Evolutionary conservation across 1,140 invertebrate genomes (phyloP).

Genomic region (Drosophila quadrilineata): DNA sequence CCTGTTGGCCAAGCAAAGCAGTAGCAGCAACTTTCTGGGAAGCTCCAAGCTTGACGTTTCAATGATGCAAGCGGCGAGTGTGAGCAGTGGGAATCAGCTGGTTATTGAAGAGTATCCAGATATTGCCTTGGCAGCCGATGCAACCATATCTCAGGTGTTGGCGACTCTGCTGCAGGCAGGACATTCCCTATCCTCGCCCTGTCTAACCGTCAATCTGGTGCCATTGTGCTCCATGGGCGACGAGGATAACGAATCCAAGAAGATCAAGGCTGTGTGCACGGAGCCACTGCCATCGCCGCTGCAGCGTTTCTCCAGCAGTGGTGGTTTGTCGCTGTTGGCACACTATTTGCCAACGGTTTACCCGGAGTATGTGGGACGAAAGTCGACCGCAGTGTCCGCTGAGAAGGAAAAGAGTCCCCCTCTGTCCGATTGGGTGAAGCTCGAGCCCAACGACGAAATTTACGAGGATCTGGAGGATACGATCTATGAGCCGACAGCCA

Average conservation of each 20-base stretch:
- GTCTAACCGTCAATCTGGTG: slow-evolving; percentile 81
- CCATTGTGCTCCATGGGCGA: slow-evolving; percentile 31
- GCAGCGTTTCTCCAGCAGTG: slow-evolving; percentile 91
- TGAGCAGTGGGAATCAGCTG: slow-evolving; percentile 49
- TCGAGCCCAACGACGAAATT: slow-evolving; percentile 87
- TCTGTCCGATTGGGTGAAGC: slow-evolving; percentile 90
- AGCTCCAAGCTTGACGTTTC: slow-evolving; percentile 71
- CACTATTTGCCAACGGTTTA: slow-evolving; percentile 93
- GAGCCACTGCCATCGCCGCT: slow-evolving; percentile 83
- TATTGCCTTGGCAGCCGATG: slow-evolving; percentile 82
- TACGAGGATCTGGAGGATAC: slow-evolving; percentile 86
- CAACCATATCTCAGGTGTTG: slow-evolving; percentile 85
- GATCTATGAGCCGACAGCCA: slow-evolving; percentile 71
- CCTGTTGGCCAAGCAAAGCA: not conserved
- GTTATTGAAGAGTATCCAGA: slow-evolving; percentile 82
- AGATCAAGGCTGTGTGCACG: slow-evolving; percentile 57
- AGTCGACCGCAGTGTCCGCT: slow-evolving; percentile 77
- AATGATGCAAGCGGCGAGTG: slow-evolving; percentile 52
- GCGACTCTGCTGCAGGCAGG: slow-evolving; percentile 83
- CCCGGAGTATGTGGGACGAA: slow-evolving; percentile 84
- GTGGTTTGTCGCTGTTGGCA: slow-evolving; percentile 93
- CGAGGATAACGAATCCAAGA: slow-evolving; percentile 38
- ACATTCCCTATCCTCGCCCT: slow-evolving; percentile 83
- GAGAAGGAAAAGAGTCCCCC: slow-evolving; percentile 83
- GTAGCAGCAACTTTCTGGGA: no score